Base-by-base conservation (phyloP, 2,113 vertebrate species). In the Donacobius atricapilla region DNA sequence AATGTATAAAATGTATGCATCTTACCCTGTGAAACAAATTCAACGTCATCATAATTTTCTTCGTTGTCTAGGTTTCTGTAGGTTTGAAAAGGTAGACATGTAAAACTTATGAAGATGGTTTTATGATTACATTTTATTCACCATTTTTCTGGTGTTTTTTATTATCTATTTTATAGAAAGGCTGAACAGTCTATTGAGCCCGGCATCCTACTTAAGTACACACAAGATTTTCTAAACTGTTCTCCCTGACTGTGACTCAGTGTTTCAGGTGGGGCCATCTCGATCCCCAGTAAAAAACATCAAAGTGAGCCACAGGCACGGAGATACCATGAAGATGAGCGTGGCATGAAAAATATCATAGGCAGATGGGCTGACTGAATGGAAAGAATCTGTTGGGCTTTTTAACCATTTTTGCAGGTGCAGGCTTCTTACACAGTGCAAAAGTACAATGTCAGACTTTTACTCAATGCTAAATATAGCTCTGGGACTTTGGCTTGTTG, bases 21-120 rank as follows among this genome's bases (percentile, higher is more conserved):
- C 96, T 97, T 98, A 98, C 98, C 97, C 37, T 93, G 95, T 63
- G 95, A 92, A 79, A 82, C 31, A 48, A 97, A 96, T 40, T 96
- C 97, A 57, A 98, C 84, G 5, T 98, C 98, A 91, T 99, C 99
- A 57, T 99, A 99, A 87, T 95, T 98, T 42, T 99, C 98, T 53
- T 99, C 98, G 92, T 81, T 96, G 47, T 95, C 97, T 64, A 92
- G 44, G 47, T 35, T 89, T 94, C 98, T 98, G 93, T 91, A 97
- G 97, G 83, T 24, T 93, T 21, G 37, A 96, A 96, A 93, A 90
- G 65, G 2, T 7, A 25, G 79, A 93, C 44, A 90, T 20, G 14
- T 97, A 21, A 96, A 93, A 89, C 17, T 14, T 35, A 11, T 79
- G 33, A 50, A 61, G 8, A 22, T 23, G 12, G 5, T 31, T 58